phyloP scores from a whole-genome alignment of 1,140 invertebrate genomes.

The Rhyacophila brunnea region DNA sequence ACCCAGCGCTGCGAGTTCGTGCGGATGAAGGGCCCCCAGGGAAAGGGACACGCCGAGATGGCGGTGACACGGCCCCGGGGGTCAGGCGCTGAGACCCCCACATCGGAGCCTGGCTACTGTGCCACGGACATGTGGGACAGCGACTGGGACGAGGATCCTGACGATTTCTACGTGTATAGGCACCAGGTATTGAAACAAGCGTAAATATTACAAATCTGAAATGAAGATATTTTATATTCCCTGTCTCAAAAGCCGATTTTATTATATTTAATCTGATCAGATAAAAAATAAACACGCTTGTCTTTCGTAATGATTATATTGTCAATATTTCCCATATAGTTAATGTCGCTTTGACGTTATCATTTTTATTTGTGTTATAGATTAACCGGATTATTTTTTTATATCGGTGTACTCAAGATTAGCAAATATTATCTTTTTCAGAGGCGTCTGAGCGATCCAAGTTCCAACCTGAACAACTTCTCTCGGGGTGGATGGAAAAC shows the following conservation, averaged over 20 bases:
- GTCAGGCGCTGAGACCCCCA: constrained; percentile 90
- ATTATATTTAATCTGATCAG: too few relatives aligned
- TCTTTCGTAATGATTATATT: too few relatives aligned
- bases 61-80: constrained; percentile 90
- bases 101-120: constrained; percentile 86
- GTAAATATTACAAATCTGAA: too few relatives aligned
- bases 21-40: constrained; percentile 93
- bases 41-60: constrained; percentile 97
- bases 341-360: too few relatives aligned
- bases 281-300: too few relatives aligned
- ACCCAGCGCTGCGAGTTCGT: constrained; percentile 94
- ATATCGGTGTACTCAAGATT: too few relatives aligned
- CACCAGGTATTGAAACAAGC: constrained; percentile 74
- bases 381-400: too few relatives aligned
- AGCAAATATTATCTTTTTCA: constrained; percentile 51
- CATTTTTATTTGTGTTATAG: too few relatives aligned
- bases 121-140: constrained; percentile 83
- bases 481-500: constrained; percentile 79
- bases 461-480: constrained; percentile 88
- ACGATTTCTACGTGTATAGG: constrained; percentile 78
- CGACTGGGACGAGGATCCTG: constrained; percentile 83
- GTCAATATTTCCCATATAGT: too few relatives aligned
- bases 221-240: too few relatives aligned
- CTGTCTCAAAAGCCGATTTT: too few relatives aligned
- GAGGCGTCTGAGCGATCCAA: constrained; percentile 89